These are phyloP conservation scores for Aegypius monachus DNA, from an alignment of 2,113 vertebrate genomes.

Conservation along the genomic window DNA sequence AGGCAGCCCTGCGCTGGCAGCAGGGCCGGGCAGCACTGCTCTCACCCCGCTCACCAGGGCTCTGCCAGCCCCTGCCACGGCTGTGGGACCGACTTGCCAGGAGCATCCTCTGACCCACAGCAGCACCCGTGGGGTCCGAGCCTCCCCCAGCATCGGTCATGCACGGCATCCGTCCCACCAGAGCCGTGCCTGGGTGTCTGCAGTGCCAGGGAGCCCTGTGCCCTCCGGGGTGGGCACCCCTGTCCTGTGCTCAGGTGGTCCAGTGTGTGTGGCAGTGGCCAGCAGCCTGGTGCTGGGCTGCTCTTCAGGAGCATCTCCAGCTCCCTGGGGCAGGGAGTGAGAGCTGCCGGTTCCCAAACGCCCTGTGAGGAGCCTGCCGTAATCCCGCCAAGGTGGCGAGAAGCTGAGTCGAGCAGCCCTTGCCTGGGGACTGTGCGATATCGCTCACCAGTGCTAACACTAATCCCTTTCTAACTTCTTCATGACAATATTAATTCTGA, in stretches of 20 bases:
- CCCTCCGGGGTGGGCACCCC: neutral
- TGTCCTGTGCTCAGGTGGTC: neutral
- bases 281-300: neutral
- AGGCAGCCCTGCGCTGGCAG: neutral
- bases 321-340: accelerated
- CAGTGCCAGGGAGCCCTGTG: neutral
- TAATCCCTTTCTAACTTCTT: neutral
- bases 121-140: accelerated
- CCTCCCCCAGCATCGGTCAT: accelerated
- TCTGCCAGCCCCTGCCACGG: accelerated
- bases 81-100: accelerated
- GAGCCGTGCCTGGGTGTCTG: neutral
- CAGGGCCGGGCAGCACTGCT: neutral
- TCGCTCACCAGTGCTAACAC: accelerated
- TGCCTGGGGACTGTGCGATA: accelerated
- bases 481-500: accelerated
- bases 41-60: accelerated
- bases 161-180: accelerated
- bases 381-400: no score
- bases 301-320: neutral
- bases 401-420: neutral
- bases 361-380: neutral
- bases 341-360: accelerated
- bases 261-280: neutral
- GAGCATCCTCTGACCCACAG: neutral